phyloP scores from a whole-genome alignment of 2,113 vertebrate species.

The Benitochromis conjunctus region DNA sequence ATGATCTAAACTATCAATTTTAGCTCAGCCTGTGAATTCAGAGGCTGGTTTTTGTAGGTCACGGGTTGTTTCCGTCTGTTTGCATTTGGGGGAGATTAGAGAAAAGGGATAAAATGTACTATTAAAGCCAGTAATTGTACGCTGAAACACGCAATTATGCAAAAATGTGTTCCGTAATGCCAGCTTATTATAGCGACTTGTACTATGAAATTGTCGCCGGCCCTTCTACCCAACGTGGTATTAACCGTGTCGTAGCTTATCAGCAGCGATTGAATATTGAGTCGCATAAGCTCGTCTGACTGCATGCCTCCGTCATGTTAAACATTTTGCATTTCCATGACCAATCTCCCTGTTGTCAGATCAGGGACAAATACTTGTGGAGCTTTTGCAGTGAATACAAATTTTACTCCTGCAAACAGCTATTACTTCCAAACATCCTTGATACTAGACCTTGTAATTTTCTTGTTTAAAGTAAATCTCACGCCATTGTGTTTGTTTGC shows the following conservation, averaged over 20 bases:
- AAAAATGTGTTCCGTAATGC: background rate
- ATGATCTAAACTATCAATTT: conserved; percentile 16
- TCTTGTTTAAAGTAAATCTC: background rate
- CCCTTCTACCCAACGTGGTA: background rate
- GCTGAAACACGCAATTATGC: background rate
- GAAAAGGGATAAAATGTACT: background rate
- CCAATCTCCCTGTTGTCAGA: background rate
- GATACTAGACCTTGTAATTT: background rate
- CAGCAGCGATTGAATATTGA: conserved; percentile 6
- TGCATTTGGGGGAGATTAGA: background rate
- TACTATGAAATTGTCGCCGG: conserved; percentile 10
- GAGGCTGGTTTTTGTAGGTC: background rate
- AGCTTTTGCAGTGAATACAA: background rate
- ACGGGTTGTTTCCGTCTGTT: background rate
- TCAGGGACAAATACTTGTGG: background rate
- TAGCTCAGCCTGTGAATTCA: conserved; percentile 6
- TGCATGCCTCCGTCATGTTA: background rate
- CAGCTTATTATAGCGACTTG: background rate
- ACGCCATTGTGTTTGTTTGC: background rate
- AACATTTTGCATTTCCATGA: background rate
- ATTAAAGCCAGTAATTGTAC: background rate
- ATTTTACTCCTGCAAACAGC: background rate
- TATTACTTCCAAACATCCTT: background rate
- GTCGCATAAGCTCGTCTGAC: background rate
- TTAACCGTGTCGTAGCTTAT: background rate